Conservation (phyloP, 2,113 vertebrate genomes). For the Carettochelys insculpta region DNA sequence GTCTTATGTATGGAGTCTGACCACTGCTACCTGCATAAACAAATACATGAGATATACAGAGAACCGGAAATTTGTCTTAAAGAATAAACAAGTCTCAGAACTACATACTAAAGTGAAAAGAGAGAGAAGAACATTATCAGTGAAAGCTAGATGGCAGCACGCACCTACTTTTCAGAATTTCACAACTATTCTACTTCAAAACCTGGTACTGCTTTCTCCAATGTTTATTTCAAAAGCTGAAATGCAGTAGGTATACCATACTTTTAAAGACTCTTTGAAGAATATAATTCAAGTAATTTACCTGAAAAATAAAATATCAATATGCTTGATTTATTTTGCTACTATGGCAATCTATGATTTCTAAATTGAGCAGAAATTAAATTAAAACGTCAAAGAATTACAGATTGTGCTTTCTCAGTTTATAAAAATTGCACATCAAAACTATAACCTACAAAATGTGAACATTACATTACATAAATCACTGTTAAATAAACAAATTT, state of each 20-base stretch:
- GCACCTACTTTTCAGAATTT: constrained; percentile 43
- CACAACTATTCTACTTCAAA: constrained; percentile 14
- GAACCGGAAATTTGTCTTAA: neutral
- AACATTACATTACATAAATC: neutral
- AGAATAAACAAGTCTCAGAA: neutral
- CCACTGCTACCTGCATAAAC: too few relatives aligned
- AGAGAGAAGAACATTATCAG: constrained; percentile 32
- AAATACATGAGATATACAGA: neutral
- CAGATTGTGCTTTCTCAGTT: neutral
- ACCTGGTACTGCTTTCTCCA: rapidly evolving
- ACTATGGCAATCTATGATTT: neutral
- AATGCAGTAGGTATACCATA: neutral
- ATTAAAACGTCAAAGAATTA: neutral
- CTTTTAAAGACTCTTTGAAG: neutral
- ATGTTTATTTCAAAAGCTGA: neutral
- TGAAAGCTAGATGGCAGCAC: constrained; percentile 73
- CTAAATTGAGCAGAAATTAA: neutral
- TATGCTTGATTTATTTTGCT: neutral
- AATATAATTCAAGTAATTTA: neutral
- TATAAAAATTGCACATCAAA: neutral
- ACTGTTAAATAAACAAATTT: neutral
- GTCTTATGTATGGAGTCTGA: too few relatives aligned
- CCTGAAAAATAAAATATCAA: neutral
- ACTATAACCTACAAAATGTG: neutral
- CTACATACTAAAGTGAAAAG: neutral